phyloP scores from a whole-genome alignment of 2,888 invertebrate genomes.

The Tachina lurida region DNA sequence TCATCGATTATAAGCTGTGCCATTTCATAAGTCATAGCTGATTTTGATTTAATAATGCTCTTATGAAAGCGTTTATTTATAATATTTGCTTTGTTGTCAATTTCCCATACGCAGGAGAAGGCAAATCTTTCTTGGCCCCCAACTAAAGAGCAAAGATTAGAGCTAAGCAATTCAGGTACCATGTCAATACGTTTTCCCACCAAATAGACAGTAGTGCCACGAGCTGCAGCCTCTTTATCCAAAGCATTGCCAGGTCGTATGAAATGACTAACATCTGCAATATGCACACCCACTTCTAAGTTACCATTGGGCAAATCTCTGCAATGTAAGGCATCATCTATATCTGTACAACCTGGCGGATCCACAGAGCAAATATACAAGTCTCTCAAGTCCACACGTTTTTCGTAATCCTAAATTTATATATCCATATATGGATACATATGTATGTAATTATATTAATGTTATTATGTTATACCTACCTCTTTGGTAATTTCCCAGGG shows the following conservation, averaged over 20 bases:
- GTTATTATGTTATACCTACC: slow-evolving; percentile 83
- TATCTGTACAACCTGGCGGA: slow-evolving; percentile 99
- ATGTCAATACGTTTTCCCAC: slow-evolving; percentile 96
- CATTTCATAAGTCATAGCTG: slow-evolving; percentile 98
- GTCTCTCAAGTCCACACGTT: slow-evolving; percentile 92
- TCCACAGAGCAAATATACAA: slow-evolving; percentile 97
- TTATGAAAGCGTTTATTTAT: slow-evolving; percentile 93
- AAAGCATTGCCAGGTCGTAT: slow-evolving; percentile 96
- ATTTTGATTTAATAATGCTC: slow-evolving; percentile 94
- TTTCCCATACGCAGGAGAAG: slow-evolving; percentile 97
- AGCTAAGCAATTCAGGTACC: slow-evolving; percentile 95
- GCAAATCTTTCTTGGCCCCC: slow-evolving; percentile 96
- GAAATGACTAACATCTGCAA: slow-evolving; percentile 99
- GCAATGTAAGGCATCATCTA: slow-evolving; percentile 98
- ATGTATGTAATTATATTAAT: neutral
- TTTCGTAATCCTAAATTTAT: slow-evolving; percentile 86
- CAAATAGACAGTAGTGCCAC: slow-evolving; percentile 98
- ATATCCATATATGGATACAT: neutral
- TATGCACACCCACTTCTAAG: slow-evolving; percentile 96
- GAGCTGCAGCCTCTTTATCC: slow-evolving; percentile 95
- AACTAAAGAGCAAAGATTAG: slow-evolving; percentile 96
- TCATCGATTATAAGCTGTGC: slow-evolving; percentile 98
- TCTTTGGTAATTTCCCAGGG: slow-evolving; percentile 95
- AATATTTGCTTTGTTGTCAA: slow-evolving; percentile 92
- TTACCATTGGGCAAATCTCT: slow-evolving; percentile 88